Conservation (phyloP, 2,888 invertebrate species). For the Orthosia gothica region DNA sequence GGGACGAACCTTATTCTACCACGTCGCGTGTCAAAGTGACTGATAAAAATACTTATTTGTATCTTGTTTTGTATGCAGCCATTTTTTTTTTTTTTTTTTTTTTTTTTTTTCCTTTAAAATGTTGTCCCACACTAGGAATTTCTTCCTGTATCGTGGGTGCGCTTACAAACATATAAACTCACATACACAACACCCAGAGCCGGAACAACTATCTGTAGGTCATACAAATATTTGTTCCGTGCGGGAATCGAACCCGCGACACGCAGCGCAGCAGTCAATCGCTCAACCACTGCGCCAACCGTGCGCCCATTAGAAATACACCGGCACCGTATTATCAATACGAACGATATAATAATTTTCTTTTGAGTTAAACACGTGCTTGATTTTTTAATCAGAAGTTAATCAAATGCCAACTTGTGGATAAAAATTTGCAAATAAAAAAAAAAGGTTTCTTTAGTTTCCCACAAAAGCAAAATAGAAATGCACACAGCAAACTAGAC, state of each 20-base stretch:
- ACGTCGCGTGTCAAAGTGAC: constrained; percentile 48
- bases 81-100: too few relatives aligned
- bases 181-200: too few relatives aligned
- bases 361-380: not conserved
- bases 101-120: too few relatives aligned
- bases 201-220: too few relatives aligned
- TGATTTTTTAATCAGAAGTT: constrained; percentile 3
- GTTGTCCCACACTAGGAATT: too few relatives aligned
- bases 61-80: constrained; percentile 44
- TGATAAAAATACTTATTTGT: constrained; percentile 48
- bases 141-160: too few relatives aligned
- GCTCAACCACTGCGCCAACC: too few relatives aligned
- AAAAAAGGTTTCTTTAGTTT: not conserved
- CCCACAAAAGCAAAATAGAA: not conserved
- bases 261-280: too few relatives aligned
- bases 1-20: constrained; percentile 42
- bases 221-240: too few relatives aligned
- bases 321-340: constrained; percentile 20
- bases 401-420: not conserved
- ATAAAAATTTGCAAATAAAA: not conserved
- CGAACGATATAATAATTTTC: constrained; percentile 1
- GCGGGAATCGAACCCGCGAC: too few relatives aligned
- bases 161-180: too few relatives aligned
- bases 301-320: constrained; percentile 54
- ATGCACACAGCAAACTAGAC: not conserved